These are phyloP conservation scores for Bubo scandiacus DNA, from an alignment of 2,113 vertebrate species.

Conservation along the genomic window DNA sequence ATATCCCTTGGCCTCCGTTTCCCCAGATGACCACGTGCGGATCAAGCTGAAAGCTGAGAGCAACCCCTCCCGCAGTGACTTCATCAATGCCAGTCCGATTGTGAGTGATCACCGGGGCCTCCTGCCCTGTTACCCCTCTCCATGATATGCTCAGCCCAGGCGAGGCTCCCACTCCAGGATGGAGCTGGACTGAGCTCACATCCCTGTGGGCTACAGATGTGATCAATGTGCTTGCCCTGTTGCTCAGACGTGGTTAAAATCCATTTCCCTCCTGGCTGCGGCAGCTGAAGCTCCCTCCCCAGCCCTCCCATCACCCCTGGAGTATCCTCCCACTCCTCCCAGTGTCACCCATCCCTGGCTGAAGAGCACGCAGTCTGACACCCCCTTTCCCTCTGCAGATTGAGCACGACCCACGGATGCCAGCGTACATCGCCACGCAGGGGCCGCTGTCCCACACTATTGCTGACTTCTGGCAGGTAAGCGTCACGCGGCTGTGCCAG, in stretches of 20 bases:
- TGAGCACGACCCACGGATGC: constrained; percentile 95
- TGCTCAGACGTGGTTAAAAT: background rate
- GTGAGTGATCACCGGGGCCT: constrained; percentile 74
- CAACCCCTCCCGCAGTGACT: constrained; percentile 88
- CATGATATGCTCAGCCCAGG: background rate
- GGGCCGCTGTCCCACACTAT: constrained; percentile 93
- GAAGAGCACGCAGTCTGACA: rapidly evolving
- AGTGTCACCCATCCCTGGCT: background rate
- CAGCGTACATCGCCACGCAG: constrained; percentile 94
- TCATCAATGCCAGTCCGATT: constrained; percentile 95
- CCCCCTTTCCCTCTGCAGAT: constrained; percentile 71
- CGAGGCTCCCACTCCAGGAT: rapidly evolving
- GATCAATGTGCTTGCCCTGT: background rate
- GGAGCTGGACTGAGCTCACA: background rate
- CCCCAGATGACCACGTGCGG: constrained; percentile 89
- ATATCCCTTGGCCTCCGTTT: background rate
- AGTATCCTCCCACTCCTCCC: background rate
- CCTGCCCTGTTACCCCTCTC: background rate
- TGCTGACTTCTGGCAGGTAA: constrained; percentile 97
- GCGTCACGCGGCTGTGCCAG: background rate
- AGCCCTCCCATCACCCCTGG: background rate
- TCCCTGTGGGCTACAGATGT: background rate
- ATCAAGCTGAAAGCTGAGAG: constrained; percentile 92
- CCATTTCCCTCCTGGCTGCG: background rate
- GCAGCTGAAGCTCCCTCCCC: background rate